phyloP scores from a whole-genome alignment of 2,888 invertebrate genomes.

The Gryllus longicercus region DNA sequence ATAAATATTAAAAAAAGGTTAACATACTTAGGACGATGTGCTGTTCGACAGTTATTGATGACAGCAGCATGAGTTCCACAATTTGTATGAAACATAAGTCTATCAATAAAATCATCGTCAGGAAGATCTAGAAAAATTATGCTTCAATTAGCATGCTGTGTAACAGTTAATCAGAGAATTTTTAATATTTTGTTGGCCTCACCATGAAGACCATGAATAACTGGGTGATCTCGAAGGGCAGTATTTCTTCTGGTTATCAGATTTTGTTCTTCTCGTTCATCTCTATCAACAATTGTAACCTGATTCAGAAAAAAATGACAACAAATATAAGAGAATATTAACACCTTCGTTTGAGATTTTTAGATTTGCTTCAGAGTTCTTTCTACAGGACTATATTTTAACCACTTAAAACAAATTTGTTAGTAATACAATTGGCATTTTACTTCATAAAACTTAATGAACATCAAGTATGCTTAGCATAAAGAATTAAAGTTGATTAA shows the following conservation, averaged over 20 bases:
- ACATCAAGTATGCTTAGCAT: too few species aligned
- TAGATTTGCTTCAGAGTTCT: too few species aligned
- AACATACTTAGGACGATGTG: slow-evolving; percentile 84
- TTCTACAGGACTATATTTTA: too few species aligned
- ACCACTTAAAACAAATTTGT: too few species aligned
- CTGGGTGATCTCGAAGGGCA: slow-evolving; percentile 51
- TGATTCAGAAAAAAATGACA: slow-evolving; percentile 39
- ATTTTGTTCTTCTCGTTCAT: slow-evolving; percentile 73
- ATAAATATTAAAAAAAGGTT: slow-evolving; percentile 24
- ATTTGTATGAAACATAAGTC: slow-evolving; percentile 82
- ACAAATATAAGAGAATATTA: neutral
- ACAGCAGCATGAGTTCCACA: slow-evolving; percentile 92
- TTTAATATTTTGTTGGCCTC: slow-evolving; percentile 25
- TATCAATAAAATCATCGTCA: slow-evolving; percentile 56
- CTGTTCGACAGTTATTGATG: slow-evolving; percentile 84
- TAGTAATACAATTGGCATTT: too few species aligned
- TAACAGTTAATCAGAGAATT: slow-evolving; percentile 20
- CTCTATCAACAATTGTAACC: slow-evolving; percentile 81
- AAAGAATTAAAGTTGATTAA: too few species aligned
- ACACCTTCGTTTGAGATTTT: too few species aligned
- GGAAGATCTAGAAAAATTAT: slow-evolving; percentile 37
- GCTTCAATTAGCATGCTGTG: slow-evolving; percentile 3
- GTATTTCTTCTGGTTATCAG: slow-evolving; percentile 66
- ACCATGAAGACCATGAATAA: slow-evolving; percentile 44
- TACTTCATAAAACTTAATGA: too few species aligned